A percentile compares a stretch with the other conserved stretches of the same genome.
Conservation (phyloP, 1,140 invertebrate genomes). For the Sycobia sp. region DNA sequence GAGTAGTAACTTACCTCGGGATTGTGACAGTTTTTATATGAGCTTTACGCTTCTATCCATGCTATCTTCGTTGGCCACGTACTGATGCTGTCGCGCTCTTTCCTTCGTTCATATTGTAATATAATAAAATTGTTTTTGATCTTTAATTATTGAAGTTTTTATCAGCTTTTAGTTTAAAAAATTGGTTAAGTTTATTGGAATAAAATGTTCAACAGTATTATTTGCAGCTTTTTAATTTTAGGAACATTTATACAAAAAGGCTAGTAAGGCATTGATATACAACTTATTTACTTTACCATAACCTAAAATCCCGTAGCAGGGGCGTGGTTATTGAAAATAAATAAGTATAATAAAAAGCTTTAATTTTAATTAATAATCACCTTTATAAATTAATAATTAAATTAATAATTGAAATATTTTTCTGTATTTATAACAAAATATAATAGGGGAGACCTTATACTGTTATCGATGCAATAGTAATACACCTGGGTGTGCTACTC, state of each 20-base stretch:
- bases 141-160: neutral
- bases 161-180: constrained; percentile 12
- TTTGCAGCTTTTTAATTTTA: neutral
- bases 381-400: too few species aligned
- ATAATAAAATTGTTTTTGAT: too few species aligned
- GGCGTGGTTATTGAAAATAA: constrained; percentile 12
- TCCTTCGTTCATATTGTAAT: too few species aligned
- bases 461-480: constrained; percentile 90
- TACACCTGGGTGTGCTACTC: constrained; percentile 82
- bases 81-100: too few species aligned
- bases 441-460: constrained; percentile 61
- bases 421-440: neutral
- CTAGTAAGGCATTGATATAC: neutral
- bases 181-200: neutral
- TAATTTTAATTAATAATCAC: neutral
- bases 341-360: neutral
- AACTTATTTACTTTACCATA: constrained; percentile 1
- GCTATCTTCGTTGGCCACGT: too few species aligned
- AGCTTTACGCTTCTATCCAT: too few species aligned
- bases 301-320: constrained; percentile 15
- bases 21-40: too few species aligned
- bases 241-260: constrained; percentile 2
- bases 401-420: neutral
- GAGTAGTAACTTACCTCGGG: too few species aligned
- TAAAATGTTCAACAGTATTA: constrained; percentile 17